Evolutionary conservation across 2,888 invertebrate genomes (phyloP).

Genomic region (Nemapogon koenigi): DNA sequence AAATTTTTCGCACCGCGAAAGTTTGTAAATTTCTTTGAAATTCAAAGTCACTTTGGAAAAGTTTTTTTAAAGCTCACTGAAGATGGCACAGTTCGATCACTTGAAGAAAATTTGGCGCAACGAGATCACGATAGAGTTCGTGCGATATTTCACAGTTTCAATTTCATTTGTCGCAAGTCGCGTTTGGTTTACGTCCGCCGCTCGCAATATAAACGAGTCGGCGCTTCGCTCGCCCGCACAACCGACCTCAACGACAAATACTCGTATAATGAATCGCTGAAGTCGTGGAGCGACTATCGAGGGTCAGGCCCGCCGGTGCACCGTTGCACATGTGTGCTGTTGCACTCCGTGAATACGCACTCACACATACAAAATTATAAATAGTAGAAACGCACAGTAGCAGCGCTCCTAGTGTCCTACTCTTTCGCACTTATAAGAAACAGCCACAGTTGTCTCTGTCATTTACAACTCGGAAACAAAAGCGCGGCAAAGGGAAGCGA

Average conservation of each 20-base stretch:
- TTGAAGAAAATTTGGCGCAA: conserved; percentile 28
- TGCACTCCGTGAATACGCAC: too few species aligned
- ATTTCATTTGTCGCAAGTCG: conserved; percentile 2
- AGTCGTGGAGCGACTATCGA: too few species aligned
- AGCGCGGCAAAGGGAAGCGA: conserved; percentile 56
- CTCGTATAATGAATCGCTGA: conserved; percentile 62
- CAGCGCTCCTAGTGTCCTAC: too few species aligned
- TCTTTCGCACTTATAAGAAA: conserved; percentile 56
- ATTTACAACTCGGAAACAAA: conserved; percentile 38
- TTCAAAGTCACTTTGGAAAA: too few species aligned
- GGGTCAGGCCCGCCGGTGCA: conserved; percentile 21
- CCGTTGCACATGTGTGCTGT: too few species aligned
- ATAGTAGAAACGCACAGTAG: conserved; percentile 64
- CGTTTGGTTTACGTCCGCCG: too few species aligned
- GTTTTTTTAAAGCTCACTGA: neutral
- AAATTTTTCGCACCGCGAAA: conserved; percentile 25
- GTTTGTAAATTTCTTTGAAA: conserved; percentile 10
- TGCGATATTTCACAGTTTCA: conserved; percentile 35
- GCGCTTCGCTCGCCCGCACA: conserved; percentile 30
- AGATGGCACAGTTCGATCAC: conserved; percentile 4
- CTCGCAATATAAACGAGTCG: neutral
- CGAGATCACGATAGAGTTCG: conserved; percentile 43
- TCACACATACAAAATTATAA: conserved; percentile 55
- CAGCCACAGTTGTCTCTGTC: conserved; percentile 43
- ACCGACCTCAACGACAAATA: conserved; percentile 53